Base-by-base conservation (phyloP, 2,797 vertebrate species). In the Hylomyscus alleni region DNA sequence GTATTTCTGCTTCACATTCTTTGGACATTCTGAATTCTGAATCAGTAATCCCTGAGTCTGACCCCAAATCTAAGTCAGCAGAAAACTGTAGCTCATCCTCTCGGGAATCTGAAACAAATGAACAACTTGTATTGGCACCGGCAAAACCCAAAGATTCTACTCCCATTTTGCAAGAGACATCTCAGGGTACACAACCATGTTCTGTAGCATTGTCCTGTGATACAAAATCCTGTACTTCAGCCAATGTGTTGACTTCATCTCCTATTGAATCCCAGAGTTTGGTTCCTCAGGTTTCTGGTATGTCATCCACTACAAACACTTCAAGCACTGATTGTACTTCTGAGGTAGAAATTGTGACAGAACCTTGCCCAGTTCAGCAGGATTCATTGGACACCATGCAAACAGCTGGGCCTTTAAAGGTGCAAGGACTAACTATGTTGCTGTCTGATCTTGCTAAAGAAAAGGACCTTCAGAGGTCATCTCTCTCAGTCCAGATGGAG, bases 391-490 rank as follows among this genome's bases (percentile, higher is more conserved):
- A 82, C 19, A 95, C 95, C 24, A 96, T 98, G 91, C 98, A 98
- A 94, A 97, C 98, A 24, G 44, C 97, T 0, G 97, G 98, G 91
- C 95, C 99, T 91, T 93, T 99, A 95, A 98, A 98, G 94, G 98
- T 98, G 40, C 98, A 98, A 1, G 98, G 98, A 88, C 97, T 99
- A 92, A 98, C 94, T 69, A 98, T 97, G 97, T 97, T 99, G 98
- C 96, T 99, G 0, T 99, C 98, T 62, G 98, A 98, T 90, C 97
- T 99, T 82, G 97, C 98, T 0, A 99, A 98, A 97, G 98, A 97
- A 77, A 98, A 98, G 83, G 91, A 96, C 54, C 88, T 94, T 83
- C 97, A 98, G 95, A 99, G 98, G 96, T 2, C 1, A 2, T 95
- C 97, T 19, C 98, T 98, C 92, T 90, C 97, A 0, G n/a, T 95